Conservation (phyloP, 2,888 invertebrate species). For the Agrotis exclamationis region DNA sequence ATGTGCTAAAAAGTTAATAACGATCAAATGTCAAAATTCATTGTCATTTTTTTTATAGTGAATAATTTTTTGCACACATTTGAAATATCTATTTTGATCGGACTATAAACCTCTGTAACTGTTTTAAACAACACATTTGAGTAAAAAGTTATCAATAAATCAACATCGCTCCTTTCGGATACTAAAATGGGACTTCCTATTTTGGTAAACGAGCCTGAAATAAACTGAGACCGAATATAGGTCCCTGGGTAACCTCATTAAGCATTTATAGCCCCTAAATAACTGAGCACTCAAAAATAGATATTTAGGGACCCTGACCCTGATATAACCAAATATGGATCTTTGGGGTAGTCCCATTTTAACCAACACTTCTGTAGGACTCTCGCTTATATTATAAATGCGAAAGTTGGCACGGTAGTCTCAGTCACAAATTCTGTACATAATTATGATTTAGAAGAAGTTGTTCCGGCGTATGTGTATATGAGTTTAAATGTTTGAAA, state of each 20-base stretch:
- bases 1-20: too few relatives aligned
- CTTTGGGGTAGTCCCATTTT: constrained; percentile 3
- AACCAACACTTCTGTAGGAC: not conserved
- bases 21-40: too few relatives aligned
- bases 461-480: too few relatives aligned
- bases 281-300: not conserved
- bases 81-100: too few relatives aligned
- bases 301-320: not conserved
- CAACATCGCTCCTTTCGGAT: not conserved
- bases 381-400: not conserved
- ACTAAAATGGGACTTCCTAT: not conserved
- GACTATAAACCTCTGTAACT: too few relatives aligned
- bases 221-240: constrained; percentile 9
- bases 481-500: too few relatives aligned
- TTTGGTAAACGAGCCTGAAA: constrained; percentile 22
- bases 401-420: too few relatives aligned
- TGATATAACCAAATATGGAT: constrained; percentile 14
- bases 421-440: too few relatives aligned
- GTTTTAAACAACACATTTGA: not conserved
- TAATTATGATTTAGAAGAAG: too few relatives aligned
- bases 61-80: too few relatives aligned
- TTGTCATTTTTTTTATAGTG: too few relatives aligned
- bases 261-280: not conserved
- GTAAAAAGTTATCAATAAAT: not conserved
- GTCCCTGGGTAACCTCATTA: not conserved